Evolutionary conservation across 2,113 vertebrate species (phyloP).

Genomic region (Ictidomys tridecemlineatus): DNA sequence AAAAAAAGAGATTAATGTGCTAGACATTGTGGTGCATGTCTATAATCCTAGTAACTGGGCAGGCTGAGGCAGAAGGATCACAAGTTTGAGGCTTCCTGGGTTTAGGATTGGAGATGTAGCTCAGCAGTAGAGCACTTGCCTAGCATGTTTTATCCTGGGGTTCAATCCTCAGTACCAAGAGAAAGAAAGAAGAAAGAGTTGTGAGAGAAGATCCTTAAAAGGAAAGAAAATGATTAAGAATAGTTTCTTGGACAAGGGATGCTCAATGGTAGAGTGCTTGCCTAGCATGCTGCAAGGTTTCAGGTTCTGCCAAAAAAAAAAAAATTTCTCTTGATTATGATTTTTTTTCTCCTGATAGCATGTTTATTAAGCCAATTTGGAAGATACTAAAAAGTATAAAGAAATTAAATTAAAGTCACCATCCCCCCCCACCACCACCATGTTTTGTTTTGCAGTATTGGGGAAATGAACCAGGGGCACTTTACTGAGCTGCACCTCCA

Average conservation of each 20-base stretch:
- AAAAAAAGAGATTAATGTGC: neutral
- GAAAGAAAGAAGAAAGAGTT: neutral
- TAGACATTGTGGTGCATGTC: too few species aligned
- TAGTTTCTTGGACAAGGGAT: neutral
- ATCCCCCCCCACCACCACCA: too few species aligned
- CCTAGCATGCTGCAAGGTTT: too few species aligned
- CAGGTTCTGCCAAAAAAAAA: neutral
- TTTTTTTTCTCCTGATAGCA: too few species aligned
- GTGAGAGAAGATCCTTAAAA: neutral
- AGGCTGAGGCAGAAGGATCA: too few species aligned
- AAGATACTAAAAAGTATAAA: slow-evolving; percentile 20
- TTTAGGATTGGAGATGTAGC: too few species aligned
- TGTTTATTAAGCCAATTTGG: slow-evolving; percentile 48
- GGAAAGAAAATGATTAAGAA: neutral
- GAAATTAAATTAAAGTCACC: neutral
- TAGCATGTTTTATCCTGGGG: too few species aligned
- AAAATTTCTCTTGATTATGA: slow-evolving; percentile 16
- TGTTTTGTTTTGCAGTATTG: neutral
- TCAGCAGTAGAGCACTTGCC: too few species aligned
- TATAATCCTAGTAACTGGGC: too few species aligned
- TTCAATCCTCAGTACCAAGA: neutral
- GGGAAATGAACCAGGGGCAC: neutral
- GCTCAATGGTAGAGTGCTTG: neutral
- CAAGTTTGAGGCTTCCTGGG: too few species aligned
- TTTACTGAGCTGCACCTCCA: neutral